Percentiles rank a stretch among this genome's conserved stretches.
Conservation (phyloP, 2,888 invertebrate genomes). For the Tupiocoris notatus region DNA sequence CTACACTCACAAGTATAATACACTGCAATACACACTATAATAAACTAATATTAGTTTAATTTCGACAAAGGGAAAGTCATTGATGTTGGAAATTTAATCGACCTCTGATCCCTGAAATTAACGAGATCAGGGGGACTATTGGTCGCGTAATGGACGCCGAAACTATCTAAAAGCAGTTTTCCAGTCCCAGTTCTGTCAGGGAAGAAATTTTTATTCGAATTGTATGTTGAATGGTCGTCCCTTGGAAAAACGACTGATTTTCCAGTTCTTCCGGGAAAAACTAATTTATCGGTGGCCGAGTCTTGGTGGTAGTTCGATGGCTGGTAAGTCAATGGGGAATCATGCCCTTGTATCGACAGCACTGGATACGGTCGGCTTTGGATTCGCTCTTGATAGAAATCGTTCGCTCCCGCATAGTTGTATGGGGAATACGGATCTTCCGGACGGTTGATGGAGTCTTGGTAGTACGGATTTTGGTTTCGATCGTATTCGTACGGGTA, state of each 20-base stretch:
- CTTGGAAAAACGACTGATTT: conserved; percentile 43
- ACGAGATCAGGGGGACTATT: conserved; percentile 41
- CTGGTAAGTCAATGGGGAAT: conserved; percentile 24
- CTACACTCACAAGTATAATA: too few relatives aligned
- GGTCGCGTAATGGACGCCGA: conserved; percentile 43
- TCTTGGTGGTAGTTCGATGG: not conserved
- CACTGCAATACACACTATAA: too few relatives aligned
- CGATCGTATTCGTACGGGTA: conserved; percentile 13
- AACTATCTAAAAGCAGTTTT: conserved; percentile 50
- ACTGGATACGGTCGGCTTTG: conserved; percentile 41
- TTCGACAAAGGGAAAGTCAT: conserved; percentile 33
- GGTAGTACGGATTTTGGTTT: conserved; percentile 10
- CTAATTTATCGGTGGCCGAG: conserved; percentile 32
- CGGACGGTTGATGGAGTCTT: conserved; percentile 19
- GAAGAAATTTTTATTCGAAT: conserved; percentile 47
- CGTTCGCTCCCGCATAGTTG: conserved; percentile 44
- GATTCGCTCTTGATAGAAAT: conserved; percentile 45
- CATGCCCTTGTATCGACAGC: conserved; percentile 26
- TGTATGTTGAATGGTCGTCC: not conserved
- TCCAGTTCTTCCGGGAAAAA: conserved; percentile 43
- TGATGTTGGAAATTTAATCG: conserved; percentile 41
- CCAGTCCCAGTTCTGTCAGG: conserved; percentile 52
- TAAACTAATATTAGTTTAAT: too few relatives aligned
- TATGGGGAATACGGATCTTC: conserved; percentile 25
- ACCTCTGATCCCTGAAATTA: conserved; percentile 46